Percentiles rank a stretch among this genome's conserved stretches.
Conservation (phyloP, 1,140 invertebrate genomes). For the Riptortus pedestris region DNA sequence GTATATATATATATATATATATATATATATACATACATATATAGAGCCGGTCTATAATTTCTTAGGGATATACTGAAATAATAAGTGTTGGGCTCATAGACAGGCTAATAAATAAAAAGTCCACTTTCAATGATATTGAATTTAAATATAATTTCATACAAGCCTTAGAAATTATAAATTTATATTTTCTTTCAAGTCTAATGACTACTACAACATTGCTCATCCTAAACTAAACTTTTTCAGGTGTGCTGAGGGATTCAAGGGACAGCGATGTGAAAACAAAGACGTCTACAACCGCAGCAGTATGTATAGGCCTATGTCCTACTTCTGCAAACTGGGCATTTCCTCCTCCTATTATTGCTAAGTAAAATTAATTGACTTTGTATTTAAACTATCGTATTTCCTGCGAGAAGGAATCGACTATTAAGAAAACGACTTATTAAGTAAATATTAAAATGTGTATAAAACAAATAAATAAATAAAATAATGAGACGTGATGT, state of each 20-base stretch:
- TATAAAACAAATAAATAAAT: not conserved
- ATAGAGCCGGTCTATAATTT: no score
- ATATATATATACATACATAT: no score
- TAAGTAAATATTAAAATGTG: not conserved
- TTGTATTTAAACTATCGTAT: not conserved
- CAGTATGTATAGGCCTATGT: conserved; percentile 50
- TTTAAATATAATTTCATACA: no score
- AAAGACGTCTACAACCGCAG: conserved; percentile 57
- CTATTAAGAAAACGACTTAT: not conserved
- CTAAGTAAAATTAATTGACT: conserved; percentile 35
- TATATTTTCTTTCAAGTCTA: not conserved
- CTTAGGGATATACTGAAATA: no score
- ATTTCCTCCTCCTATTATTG: conserved; percentile 48
- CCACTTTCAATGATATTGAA: no score
- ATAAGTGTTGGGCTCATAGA: no score
- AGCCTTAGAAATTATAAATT: no score
- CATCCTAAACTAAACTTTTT: conserved; percentile 37
- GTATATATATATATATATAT: no score
- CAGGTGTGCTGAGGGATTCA: conserved; percentile 75
- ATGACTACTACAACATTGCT: not conserved
- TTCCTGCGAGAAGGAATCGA: not conserved
- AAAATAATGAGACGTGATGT: conserved; percentile 2
- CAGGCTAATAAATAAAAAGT: no score
- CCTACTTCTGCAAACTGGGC: conserved; percentile 47
- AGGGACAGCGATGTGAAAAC: conserved; percentile 68